phyloP scores from a whole-genome alignment of 1,140 invertebrate species.

The Dryas iulia region DNA sequence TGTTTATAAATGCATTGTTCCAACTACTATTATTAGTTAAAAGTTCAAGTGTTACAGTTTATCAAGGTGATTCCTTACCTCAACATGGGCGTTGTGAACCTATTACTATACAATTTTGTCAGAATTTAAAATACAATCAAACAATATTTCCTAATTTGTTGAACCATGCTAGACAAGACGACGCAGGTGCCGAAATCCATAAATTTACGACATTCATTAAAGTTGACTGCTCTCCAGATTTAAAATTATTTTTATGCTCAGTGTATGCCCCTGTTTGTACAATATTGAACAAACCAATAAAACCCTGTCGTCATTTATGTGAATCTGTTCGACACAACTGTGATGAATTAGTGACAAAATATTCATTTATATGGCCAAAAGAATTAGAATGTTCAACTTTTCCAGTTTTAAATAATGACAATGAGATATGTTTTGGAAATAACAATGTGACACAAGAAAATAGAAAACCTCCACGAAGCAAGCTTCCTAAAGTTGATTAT shows the following conservation, averaged over 20 bases:
- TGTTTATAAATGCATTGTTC: slow-evolving; percentile 52
- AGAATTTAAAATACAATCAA: slow-evolving; percentile 95
- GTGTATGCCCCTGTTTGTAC: slow-evolving; percentile 98
- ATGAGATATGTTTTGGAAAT: slow-evolving; percentile 92
- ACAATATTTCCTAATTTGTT: slow-evolving; percentile 98
- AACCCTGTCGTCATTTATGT: slow-evolving; percentile 95
- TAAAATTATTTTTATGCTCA: slow-evolving; percentile 97
- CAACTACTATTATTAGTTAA: slow-evolving; percentile 55
- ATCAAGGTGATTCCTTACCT: slow-evolving; percentile 81
- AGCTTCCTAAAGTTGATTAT: slow-evolving; percentile 67
- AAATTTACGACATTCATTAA: slow-evolving; percentile 98
- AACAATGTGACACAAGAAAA: slow-evolving; percentile 84
- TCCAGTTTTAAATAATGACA: slow-evolving; percentile 85
- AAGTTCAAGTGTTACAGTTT: slow-evolving; percentile 68
- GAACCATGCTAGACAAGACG: slow-evolving; percentile 96
- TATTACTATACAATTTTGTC: slow-evolving; percentile 95
- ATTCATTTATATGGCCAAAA: slow-evolving; percentile 97
- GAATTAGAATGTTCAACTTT: slow-evolving; percentile 95
- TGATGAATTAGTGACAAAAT: slow-evolving; percentile 94
- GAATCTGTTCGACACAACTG: slow-evolving; percentile 93
- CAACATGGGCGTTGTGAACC: slow-evolving; percentile 93
- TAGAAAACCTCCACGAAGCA: slow-evolving; percentile 59
- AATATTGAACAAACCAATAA: slow-evolving; percentile 93
- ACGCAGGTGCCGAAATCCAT: slow-evolving; percentile 95
- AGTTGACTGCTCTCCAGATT: slow-evolving; percentile 95